Conservation (phyloP, 2,888 invertebrate genomes). For the Papilio demoleus region DNA sequence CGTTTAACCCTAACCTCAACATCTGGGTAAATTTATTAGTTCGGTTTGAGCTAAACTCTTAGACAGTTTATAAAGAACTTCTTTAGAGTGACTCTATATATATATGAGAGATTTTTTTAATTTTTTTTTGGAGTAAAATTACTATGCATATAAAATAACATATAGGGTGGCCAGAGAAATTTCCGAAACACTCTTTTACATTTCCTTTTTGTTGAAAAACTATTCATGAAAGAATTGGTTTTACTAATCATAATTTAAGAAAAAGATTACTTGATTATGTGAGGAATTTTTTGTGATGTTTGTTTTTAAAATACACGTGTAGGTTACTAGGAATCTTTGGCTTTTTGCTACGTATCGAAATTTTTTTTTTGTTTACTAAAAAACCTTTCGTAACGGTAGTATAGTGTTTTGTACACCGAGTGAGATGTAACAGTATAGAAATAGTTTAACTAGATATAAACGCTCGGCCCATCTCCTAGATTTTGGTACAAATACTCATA, state of each 20-base stretch:
- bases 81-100: neutral
- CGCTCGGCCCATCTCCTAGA: slow-evolving; percentile 61
- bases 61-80: neutral
- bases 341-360: slow-evolving; percentile 7
- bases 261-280: neutral
- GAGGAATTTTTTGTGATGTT: neutral
- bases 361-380: slow-evolving; percentile 13
- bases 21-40: neutral
- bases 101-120: neutral
- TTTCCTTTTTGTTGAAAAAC: too few species aligned
- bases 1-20: neutral
- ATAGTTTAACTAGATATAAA: slow-evolving; percentile 55
- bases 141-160: neutral
- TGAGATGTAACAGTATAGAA: slow-evolving; percentile 66
- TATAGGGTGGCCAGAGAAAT: too few species aligned
- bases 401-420: slow-evolving; percentile 58
- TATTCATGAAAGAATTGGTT: too few species aligned
- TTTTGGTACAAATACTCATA: slow-evolving; percentile 80
- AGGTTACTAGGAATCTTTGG: neutral
- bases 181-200: too few species aligned
- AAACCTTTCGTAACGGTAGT: slow-evolving; percentile 4
- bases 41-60: neutral
- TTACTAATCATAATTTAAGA: neutral
- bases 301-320: neutral
- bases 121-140: too few species aligned